A percentile compares a stretch with the other conserved stretches of the same genome.
These are phyloP conservation scores for Himalopsyche kuldschensis DNA, from an alignment of 2,888 invertebrate species.

Conservation along the genomic window DNA sequence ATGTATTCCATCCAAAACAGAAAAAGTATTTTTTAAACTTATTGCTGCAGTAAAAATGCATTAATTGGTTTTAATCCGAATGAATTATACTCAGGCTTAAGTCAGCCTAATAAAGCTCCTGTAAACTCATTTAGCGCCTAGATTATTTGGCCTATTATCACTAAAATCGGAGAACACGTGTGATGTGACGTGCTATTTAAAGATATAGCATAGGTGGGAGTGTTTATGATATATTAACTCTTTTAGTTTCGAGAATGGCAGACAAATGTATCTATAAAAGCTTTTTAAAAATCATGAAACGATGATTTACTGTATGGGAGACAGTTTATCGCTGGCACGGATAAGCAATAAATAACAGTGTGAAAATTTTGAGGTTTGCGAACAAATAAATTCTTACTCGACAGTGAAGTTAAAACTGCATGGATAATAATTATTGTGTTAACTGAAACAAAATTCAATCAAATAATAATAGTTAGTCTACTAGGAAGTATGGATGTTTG, in stretches of 20 bases:
- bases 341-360: neutral
- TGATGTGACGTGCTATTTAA: neutral
- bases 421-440: neutral
- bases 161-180: neutral
- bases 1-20: no score
- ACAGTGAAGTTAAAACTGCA: neutral
- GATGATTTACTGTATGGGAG: neutral
- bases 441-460: no score
- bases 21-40: no score
- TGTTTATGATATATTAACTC: neutral
- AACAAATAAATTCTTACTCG: neutral
- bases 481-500: no score
- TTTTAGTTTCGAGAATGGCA: neutral
- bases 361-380: neutral
- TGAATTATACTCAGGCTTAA: neutral
- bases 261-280: neutral
- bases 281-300: neutral
- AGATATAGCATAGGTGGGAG: neutral
- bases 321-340: neutral
- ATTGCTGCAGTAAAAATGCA: no score
- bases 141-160: neutral
- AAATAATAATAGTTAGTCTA: no score
- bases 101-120: neutral
- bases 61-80: no score
- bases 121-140: neutral